Evolutionary conservation across 2,797 vertebrate species (phyloP).

Genomic region (Ctenopoma multispine): DNA sequence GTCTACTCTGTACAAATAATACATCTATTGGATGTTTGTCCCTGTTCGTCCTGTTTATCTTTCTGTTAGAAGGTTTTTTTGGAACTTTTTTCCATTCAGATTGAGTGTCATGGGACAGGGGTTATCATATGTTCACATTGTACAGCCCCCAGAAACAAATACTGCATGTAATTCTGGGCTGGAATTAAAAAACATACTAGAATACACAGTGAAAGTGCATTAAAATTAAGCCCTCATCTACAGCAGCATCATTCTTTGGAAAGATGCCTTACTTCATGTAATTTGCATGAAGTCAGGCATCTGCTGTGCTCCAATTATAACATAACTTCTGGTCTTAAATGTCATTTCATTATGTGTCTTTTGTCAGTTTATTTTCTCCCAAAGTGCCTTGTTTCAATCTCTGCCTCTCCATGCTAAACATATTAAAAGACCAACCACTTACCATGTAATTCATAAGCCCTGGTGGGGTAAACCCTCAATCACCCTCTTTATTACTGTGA

Average conservation of each 20-base stretch:
- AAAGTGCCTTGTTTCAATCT: conserved; percentile 60
- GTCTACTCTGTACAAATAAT: not conserved
- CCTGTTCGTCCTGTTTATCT: not conserved
- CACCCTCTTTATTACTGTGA: conserved; percentile 66
- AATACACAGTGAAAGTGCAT: conserved; percentile 10
- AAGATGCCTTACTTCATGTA: conserved; percentile 45
- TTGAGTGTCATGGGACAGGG: too few species aligned
- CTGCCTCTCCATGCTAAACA: conserved; percentile 61
- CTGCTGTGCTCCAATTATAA: conserved; percentile 59
- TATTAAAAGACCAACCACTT: conserved; percentile 58
- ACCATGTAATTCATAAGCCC: conserved; percentile 65
- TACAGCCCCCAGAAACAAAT: conserved; percentile 21
- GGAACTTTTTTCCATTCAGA: too few species aligned
- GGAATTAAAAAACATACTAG: conserved; percentile 4
- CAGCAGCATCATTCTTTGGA: conserved; percentile 41
- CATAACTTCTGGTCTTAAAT: conserved; percentile 71
- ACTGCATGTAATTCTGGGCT: conserved; percentile 3
- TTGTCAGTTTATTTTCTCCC: conserved; percentile 47
- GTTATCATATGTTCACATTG: conserved; percentile 1
- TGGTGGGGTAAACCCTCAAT: conserved; percentile 71
- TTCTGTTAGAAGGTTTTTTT: not conserved
- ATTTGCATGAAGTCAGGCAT: conserved; percentile 59
- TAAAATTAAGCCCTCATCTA: conserved; percentile 27
- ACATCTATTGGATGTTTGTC: conserved; percentile 3
- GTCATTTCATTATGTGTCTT: conserved; percentile 65